Base-by-base conservation (phyloP, 37 sponge, comb jelly and placozoan species). In the Theonella swinhoei region DNA sequence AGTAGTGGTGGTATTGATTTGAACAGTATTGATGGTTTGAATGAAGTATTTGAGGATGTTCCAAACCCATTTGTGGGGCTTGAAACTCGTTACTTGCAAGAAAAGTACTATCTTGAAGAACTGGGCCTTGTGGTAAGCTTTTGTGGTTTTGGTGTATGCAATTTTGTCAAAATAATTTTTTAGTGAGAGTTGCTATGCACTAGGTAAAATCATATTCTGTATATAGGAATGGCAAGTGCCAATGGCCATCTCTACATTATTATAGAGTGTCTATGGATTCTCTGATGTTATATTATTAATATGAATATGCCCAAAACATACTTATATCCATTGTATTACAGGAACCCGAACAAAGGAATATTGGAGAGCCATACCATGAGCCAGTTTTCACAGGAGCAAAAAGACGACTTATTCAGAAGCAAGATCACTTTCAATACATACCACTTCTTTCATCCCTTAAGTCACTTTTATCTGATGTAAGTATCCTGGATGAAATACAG, bases 351-450 rank as follows among this genome's bases (percentile, higher is more conserved):
- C 70, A 84, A 39, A 64, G 75, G 11, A 40, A 41, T 35, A 31
- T 84, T 76, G 77, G 85, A 33, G 40, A 62, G 14, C 77, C 85
- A 75, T 28, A 76, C 19, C 36, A 84, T 38, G 4, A 3, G 11
- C 70, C 35, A 35, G 38, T 28, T 14, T 84, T 84, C 40, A 68
- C 85, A 20, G 85, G 85, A 8, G 22, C 7, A 23, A 84, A 76
- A 43, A 75, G 85, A 38, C 59, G 65, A 64, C 22, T 36, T 7
- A 37, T 76, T 63, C 60, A 76, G 28, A 41, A 30, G 67, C 30
- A 76, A 8, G 85, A 84, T 43, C 65, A 60, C 23, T 84, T 62
- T 30, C 85, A 84, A 24, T 84, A 84, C 43, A 61, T 84, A 54
- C 67, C 85, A 41, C 34, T 84, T 14, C 38, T 84, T n/a, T n/a